A percentile compares a stretch with the other conserved stretches of the same genome.
Conservation (phyloP, 2,113 vertebrate genomes). For the Promerops cafer region DNA sequence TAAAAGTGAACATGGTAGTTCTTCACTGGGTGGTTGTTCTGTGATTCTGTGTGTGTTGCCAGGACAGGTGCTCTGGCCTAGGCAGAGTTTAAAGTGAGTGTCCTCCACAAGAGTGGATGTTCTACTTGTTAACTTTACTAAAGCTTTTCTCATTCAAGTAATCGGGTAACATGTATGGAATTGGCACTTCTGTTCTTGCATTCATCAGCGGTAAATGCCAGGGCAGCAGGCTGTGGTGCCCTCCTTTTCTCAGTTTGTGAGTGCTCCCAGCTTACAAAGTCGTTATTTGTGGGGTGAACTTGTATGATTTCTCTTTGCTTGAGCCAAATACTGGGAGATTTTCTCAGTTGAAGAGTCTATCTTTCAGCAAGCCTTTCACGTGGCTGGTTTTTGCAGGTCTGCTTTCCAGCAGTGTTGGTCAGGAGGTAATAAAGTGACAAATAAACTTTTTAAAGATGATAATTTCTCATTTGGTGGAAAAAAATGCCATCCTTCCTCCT, state of each 20-base stretch:
- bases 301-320: background rate
- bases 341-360: background rate
- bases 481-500: background rate
- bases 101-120: background rate
- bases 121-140: background rate
- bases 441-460: background rate
- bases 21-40: background rate
- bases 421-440: background rate
- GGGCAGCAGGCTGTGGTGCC: background rate
- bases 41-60: background rate
- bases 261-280: background rate
- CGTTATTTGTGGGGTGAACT: background rate
- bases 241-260: background rate
- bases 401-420: background rate
- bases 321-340: background rate
- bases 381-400: background rate
- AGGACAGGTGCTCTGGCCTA: background rate
- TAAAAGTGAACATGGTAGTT: background rate
- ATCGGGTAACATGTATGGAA: rapidly evolving
- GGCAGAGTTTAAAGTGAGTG: background rate
- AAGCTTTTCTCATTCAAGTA: background rate
- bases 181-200: background rate
- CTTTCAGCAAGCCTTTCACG: background rate
- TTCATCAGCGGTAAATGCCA: background rate
- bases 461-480: background rate